Conservation (phyloP, 2,797 vertebrate genomes). For the Percopsis omiscomaycus region DNA sequence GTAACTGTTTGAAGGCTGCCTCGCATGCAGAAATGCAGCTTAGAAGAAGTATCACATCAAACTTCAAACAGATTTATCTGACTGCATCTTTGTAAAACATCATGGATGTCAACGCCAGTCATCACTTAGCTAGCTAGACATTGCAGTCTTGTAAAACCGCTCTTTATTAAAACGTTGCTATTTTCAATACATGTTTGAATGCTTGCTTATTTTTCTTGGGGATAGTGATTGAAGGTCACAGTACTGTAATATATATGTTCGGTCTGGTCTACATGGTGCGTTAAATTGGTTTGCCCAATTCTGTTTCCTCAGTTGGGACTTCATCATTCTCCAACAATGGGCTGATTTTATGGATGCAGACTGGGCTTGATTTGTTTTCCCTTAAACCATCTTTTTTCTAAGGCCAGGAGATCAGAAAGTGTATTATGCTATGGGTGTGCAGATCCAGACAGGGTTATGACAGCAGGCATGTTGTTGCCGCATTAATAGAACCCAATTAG, state of each 20-base stretch:
- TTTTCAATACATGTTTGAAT: constrained; percentile 77
- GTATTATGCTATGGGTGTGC: constrained; percentile 6
- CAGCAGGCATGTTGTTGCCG: background rate
- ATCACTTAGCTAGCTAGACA: constrained; percentile 75
- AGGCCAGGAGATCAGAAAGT: background rate
- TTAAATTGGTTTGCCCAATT: constrained; percentile 69
- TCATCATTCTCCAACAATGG: constrained; percentile 40
- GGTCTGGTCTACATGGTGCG: constrained; percentile 70
- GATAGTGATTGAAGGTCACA: constrained; percentile 67
- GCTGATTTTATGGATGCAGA: constrained; percentile 57
- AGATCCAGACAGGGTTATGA: constrained; percentile 8
- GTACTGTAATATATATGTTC: constrained; percentile 75
- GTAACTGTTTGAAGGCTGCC: constrained; percentile 74
- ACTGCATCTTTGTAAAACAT: constrained; percentile 71
- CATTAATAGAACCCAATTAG: too few relatives aligned
- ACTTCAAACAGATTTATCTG: constrained; percentile 74
- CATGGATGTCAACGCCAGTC: constrained; percentile 73
- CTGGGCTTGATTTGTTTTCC: constrained; percentile 15
- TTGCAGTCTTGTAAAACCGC: constrained; percentile 78
- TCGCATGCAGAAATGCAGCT: constrained; percentile 72
- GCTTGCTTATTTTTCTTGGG: constrained; percentile 70
- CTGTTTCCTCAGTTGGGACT: constrained; percentile 57
- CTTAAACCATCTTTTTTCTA: background rate
- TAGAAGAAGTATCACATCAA: constrained; percentile 67
- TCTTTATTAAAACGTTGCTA: constrained; percentile 80